Evolutionary conservation across 1,140 invertebrate genomes (phyloP).

Genomic region (Scaptomyza graminum): DNA sequence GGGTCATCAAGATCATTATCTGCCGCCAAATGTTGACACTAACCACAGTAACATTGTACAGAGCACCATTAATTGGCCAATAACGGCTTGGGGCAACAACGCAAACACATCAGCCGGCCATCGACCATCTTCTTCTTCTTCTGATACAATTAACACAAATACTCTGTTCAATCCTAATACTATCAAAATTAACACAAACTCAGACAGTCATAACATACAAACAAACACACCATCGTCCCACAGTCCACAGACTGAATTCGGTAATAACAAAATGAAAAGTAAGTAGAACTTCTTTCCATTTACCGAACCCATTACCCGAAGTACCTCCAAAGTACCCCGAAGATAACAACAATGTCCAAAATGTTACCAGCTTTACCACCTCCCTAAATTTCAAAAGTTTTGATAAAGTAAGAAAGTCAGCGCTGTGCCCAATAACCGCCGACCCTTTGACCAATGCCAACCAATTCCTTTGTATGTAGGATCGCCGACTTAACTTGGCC

Average conservation of each 20-base stretch:
- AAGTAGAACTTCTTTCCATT: conserved; percentile 37
- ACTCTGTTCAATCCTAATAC: conserved; percentile 40
- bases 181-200: conserved; percentile 68
- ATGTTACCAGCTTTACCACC: too few relatives aligned
- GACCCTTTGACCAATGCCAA: conserved; percentile 1
- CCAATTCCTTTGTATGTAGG: conserved; percentile 41
- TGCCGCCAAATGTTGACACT: conserved; percentile 54
- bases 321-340: too few relatives aligned
- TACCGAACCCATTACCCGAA: too few relatives aligned
- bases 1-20: conserved; percentile 24
- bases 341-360: too few relatives aligned
- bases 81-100: conserved; percentile 13
- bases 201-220: conserved; percentile 50
- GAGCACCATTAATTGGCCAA: conserved; percentile 64
- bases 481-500: not conserved
- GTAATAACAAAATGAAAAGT: conserved; percentile 45
- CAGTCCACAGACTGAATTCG: conserved; percentile 86
- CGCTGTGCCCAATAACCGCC: too few relatives aligned
- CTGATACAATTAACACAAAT: conserved; percentile 71
- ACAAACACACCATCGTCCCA: conserved; percentile 57
- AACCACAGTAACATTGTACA: conserved; percentile 68
- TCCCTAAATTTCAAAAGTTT: too few relatives aligned
- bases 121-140: too few relatives aligned
- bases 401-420: too few relatives aligned
- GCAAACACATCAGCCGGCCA: conserved; percentile 21